A percentile compares a stretch with the other conserved stretches of the same genome.
phyloP scores from a whole-genome alignment of 2,888 invertebrate species.

The Ferdinandea cuprea region DNA sequence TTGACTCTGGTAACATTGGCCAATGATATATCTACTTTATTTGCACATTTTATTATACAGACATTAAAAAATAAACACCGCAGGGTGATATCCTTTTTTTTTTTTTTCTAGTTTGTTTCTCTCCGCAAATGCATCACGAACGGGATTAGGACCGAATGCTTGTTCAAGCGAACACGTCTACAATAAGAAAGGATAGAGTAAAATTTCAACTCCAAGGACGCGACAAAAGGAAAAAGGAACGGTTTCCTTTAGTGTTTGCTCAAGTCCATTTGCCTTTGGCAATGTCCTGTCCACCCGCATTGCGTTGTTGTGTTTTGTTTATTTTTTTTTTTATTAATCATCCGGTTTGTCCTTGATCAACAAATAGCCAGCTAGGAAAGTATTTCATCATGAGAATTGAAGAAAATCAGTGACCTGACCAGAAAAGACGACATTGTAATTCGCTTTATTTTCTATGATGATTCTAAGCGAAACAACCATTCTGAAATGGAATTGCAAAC shows the following conservation, averaged over 20 bases:
- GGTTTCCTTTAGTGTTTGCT: constrained; percentile 33
- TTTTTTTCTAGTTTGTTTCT: neutral
- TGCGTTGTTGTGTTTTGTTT: neutral
- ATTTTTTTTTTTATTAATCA: neutral
- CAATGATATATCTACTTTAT: constrained; percentile 36
- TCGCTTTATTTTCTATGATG: neutral
- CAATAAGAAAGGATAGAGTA: neutral
- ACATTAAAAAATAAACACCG: constrained; percentile 20
- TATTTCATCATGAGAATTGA: constrained; percentile 21
- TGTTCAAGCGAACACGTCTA: constrained; percentile 7
- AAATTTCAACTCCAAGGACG: constrained; percentile 22
- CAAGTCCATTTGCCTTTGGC: constrained; percentile 30
- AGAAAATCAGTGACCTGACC: constrained; percentile 51
- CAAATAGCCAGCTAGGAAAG: constrained; percentile 2
- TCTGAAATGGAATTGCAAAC: neutral
- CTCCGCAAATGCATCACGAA: constrained; percentile 24
- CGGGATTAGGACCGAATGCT: neutral
- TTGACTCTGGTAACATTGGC: constrained; percentile 13
- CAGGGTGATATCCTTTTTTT: neutral
- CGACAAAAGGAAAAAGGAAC: neutral
- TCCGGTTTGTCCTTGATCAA: constrained; percentile 29
- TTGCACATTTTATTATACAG: constrained; percentile 37
- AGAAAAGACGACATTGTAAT: constrained; percentile 37
- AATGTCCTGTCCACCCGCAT: constrained; percentile 5
- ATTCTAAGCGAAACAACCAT: constrained; percentile 24